phyloP scores from a whole-genome alignment of 1,140 invertebrate genomes.

The Melipona quadrifasciata region DNA sequence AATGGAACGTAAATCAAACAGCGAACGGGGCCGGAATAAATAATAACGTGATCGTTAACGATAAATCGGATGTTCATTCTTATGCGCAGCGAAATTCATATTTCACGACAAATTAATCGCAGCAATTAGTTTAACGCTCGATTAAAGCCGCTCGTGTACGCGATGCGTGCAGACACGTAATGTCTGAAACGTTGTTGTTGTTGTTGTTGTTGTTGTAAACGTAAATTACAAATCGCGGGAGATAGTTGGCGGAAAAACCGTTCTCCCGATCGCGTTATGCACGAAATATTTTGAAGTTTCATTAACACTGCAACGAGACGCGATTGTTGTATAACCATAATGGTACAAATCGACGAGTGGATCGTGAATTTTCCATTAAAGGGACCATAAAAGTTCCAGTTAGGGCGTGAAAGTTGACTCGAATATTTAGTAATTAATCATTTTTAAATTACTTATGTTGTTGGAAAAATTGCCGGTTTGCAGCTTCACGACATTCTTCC shows the following conservation, averaged over 20 bases:
- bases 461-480: too few relatives aligned
- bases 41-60: constrained; percentile 25
- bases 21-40: constrained; percentile 44
- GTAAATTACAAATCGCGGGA: not conserved
- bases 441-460: too few relatives aligned
- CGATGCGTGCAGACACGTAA: not conserved
- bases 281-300: not conserved
- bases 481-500: too few relatives aligned
- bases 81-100: constrained; percentile 41
- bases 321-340: not conserved
- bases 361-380: not conserved
- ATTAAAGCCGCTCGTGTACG: constrained; percentile 3
- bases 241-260: not conserved
- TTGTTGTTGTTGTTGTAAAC: not conserved
- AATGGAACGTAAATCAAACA: constrained; percentile 54
- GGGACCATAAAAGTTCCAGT: too few relatives aligned
- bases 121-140: constrained; percentile 43
- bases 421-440: too few relatives aligned
- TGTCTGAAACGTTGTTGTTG: too few relatives aligned
- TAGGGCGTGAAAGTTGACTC: too few relatives aligned
- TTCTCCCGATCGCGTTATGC: not conserved
- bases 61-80: constrained; percentile 50
- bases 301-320: not conserved
- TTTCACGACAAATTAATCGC: constrained; percentile 35
- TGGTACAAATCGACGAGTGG: too few relatives aligned